Percentiles rank a stretch among this genome's conserved stretches.
These are phyloP conservation scores for Odobenus rosmarus DNA, from an alignment of 2,113 vertebrate species.

Conservation along the genomic window DNA sequence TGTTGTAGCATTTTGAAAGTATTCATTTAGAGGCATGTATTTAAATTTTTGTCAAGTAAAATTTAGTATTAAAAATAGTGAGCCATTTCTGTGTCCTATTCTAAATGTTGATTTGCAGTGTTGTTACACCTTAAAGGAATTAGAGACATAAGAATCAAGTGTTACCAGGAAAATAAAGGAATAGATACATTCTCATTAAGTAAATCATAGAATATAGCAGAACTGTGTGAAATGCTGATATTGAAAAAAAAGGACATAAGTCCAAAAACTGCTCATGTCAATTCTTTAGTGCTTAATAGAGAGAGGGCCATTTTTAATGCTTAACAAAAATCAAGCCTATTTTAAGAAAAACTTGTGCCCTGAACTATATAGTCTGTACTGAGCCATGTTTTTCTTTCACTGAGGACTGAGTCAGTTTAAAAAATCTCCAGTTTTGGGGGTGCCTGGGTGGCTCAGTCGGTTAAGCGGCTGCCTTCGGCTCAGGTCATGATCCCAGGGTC, in stretches of 20 bases:
- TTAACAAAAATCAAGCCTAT: conserved; percentile 1
- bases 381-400: background rate
- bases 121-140: background rate
- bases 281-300: conserved; percentile 5
- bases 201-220: background rate
- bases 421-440: conserved; percentile 9
- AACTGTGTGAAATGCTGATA: conserved; percentile 24
- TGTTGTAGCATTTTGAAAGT: conserved; percentile 25
- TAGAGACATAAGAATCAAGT: conserved; percentile 1
- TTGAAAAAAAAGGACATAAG: background rate
- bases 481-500: too few relatives aligned
- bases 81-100: background rate
- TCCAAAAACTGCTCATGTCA: background rate
- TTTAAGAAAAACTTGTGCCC: conserved; percentile 14
- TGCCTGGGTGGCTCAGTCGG: too few relatives aligned
- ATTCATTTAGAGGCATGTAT: background rate
- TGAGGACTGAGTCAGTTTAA: background rate
- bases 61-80: conserved; percentile 16
- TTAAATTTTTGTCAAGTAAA: conserved; percentile 47
- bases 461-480: too few relatives aligned
- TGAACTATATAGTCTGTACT: background rate
- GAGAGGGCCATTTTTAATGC: background rate
- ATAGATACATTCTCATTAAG: background rate
- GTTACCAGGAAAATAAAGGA: conserved; percentile 16
- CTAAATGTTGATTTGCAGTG: background rate